Percentiles rank a stretch among this genome's conserved stretches.
phyloP scores from a whole-genome alignment of 2,113 vertebrate genomes.

The Sitta europaea region DNA sequence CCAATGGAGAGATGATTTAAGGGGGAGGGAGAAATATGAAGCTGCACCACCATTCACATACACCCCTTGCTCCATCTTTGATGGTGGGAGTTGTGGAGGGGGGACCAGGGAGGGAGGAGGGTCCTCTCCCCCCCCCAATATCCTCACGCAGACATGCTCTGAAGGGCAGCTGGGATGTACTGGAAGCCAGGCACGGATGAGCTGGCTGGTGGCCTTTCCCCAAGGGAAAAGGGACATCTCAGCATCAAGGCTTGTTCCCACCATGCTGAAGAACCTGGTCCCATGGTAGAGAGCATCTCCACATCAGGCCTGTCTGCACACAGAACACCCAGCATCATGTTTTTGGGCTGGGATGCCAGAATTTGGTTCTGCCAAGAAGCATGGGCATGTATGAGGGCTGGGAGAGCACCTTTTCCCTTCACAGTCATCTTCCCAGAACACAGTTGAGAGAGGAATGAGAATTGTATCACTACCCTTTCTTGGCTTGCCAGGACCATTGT shows the following conservation, averaged over 20 bases:
- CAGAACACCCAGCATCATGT: accelerated
- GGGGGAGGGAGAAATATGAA: conserved; percentile 53
- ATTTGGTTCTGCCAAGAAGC: neutral
- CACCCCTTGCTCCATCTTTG: neutral
- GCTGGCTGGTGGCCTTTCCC: neutral
- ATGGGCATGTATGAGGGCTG: neutral
- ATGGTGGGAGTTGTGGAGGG: neutral
- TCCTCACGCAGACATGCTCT: neutral
- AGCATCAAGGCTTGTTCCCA: neutral
- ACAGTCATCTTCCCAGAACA: neutral
- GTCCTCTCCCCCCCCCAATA: accelerated
- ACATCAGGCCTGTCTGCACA: accelerated
- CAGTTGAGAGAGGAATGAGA: neutral
- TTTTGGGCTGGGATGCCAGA: neutral
- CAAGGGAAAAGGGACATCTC: neutral
- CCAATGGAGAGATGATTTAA: conserved; percentile 67
- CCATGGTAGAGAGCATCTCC: neutral
- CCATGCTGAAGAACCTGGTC: neutral
- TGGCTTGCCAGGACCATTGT: accelerated
- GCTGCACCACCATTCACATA: neutral
- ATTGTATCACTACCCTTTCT: accelerated
- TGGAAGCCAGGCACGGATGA: neutral
- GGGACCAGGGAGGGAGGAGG: neutral
- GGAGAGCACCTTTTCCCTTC: neutral
- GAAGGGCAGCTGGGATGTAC: neutral